Evolutionary conservation across 1,140 invertebrate genomes (phyloP).

Genomic region (Zaprionus tsacasi): DNA sequence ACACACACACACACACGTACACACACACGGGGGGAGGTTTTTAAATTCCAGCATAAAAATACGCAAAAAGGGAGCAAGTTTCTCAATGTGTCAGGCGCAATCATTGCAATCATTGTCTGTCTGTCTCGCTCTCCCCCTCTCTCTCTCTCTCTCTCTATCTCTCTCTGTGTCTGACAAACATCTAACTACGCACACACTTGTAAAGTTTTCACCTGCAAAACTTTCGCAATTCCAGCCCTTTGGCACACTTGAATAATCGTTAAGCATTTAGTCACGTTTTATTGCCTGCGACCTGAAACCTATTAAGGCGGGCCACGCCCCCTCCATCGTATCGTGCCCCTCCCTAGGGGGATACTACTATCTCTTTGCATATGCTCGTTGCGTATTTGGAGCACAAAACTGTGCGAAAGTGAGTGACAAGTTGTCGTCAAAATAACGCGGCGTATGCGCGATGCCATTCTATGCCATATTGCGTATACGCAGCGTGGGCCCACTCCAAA

Average conservation of each 20-base stretch:
- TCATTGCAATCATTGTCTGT: constrained; percentile 24
- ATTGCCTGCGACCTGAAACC: constrained; percentile 45
- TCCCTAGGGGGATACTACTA: background rate
- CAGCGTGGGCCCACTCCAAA: constrained; percentile 18
- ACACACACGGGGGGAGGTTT: too few relatives aligned
- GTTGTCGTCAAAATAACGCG: constrained; percentile 49
- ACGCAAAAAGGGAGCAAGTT: constrained; percentile 45
- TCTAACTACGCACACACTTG: constrained; percentile 20
- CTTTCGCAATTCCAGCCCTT: constrained; percentile 54
- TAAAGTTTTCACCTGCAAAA: constrained; percentile 42
- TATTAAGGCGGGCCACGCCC: constrained; percentile 22
- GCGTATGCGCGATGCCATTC: constrained; percentile 39
- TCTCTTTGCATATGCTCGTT: constrained; percentile 13
- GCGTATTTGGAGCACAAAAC: constrained; percentile 19
- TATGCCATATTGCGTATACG: constrained; percentile 42
- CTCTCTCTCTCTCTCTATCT: background rate
- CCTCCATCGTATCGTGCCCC: background rate
- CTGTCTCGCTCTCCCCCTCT: background rate
- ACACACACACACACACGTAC: constrained; percentile 17
- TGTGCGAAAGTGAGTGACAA: constrained; percentile 56
- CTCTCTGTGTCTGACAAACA: too few relatives aligned
- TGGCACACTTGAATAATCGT: constrained; percentile 63
- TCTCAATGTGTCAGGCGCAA: constrained; percentile 57
- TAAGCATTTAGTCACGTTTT: constrained; percentile 68
- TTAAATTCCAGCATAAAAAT: constrained; percentile 49